Evolutionary conservation across 2,888 invertebrate genomes (phyloP).

Genomic region (Lutraria lutraria): DNA sequence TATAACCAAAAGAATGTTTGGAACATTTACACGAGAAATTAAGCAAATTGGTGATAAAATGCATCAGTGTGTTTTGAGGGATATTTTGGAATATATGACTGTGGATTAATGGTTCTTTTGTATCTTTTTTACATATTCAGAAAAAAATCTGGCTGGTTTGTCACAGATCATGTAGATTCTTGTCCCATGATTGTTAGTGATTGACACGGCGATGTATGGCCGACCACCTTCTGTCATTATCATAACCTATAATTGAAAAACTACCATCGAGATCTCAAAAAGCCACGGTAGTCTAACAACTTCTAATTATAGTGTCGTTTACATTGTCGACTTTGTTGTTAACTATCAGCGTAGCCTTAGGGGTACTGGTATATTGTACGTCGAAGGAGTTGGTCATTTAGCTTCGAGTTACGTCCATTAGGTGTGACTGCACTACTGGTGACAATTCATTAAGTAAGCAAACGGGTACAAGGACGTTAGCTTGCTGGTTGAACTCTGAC

Average conservation of each 20-base stretch:
- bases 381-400: slow-evolving; percentile 38
- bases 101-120: too few species aligned
- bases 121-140: too few species aligned
- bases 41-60: too few species aligned
- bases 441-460: slow-evolving; percentile 43
- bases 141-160: too few species aligned
- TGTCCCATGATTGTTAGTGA: neutral
- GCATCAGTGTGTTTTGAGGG: too few species aligned
- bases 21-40: too few species aligned
- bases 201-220: neutral
- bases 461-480: neutral
- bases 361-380: neutral
- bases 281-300: slow-evolving; percentile 8
- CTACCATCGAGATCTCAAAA: slow-evolving; percentile 29
- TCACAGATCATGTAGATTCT: too few species aligned
- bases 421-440: slow-evolving; percentile 43
- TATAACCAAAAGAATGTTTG: too few species aligned
- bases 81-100: too few species aligned
- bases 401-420: slow-evolving; percentile 4
- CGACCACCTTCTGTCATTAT: slow-evolving; percentile 14
- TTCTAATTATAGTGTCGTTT: slow-evolving; percentile 40
- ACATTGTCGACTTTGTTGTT: slow-evolving; percentile 41
- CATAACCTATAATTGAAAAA: slow-evolving; percentile 34
- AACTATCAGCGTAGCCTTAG: slow-evolving; percentile 12
- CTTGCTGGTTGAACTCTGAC: neutral